phyloP scores from a whole-genome alignment of 2,113 vertebrate species.

The Gadus macrocephalus region DNA sequence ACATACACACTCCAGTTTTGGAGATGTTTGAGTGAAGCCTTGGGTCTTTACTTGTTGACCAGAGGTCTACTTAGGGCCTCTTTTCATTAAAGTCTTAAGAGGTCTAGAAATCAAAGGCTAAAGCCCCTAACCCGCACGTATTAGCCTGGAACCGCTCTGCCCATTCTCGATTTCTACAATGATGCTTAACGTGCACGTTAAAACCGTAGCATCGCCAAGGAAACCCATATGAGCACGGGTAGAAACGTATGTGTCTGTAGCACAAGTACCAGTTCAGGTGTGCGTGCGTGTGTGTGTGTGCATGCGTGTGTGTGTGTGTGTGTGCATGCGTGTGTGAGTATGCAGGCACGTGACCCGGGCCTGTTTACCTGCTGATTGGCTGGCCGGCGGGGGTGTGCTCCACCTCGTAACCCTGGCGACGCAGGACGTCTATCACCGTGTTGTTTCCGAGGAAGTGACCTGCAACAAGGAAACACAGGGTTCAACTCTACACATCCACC shows the following conservation, averaged over 20 bases:
- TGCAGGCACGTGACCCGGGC: neutral
- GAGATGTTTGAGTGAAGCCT: neutral
- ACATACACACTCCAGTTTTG: neutral
- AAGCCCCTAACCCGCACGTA: too few species aligned
- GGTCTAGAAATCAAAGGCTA: too few species aligned
- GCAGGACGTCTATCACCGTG: slow-evolving; percentile 86
- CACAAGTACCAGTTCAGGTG: neutral
- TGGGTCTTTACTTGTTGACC: neutral
- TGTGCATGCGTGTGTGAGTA: slow-evolving; percentile 21
- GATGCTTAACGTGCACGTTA: too few species aligned
- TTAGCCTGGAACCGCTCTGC: too few species aligned
- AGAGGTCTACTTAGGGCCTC: neutral
- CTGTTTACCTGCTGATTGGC: slow-evolving; percentile 78
- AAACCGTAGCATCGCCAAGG: too few species aligned
- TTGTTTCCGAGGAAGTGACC: slow-evolving; percentile 93
- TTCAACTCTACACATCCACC: slow-evolving; percentile 24
- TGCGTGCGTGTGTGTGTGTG: neutral
- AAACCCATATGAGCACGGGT: too few species aligned
- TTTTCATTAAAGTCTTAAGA: too few species aligned
- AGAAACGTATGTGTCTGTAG: neutral
- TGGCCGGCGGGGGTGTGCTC: slow-evolving; percentile 82
- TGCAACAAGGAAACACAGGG: slow-evolving; percentile 47
- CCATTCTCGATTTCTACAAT: too few species aligned
- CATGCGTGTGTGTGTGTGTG: slow-evolving; percentile 11
- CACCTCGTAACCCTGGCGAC: slow-evolving; percentile 81